Base-by-base conservation (phyloP, 2,888 invertebrate species). In the Xylota sylvarum region DNA sequence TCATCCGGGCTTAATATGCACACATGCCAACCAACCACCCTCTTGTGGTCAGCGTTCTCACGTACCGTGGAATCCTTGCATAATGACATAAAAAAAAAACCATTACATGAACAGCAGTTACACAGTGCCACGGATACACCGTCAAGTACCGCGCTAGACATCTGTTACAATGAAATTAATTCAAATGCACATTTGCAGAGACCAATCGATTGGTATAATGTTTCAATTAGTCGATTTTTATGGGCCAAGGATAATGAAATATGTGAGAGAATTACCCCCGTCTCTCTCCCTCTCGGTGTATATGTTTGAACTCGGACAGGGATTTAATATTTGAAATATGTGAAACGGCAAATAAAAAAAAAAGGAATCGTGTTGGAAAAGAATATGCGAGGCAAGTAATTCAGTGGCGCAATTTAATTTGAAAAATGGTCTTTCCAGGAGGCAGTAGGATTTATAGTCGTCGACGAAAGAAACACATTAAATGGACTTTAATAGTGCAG, bases 141-240 rank as follows among this genome's bases (percentile, higher is more conserved):
- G 76, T 48, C 40, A 76, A 60, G 55, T 56, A 56, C 55, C 67
- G 62, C 23, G 74, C 80, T 80, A 86, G 85, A 77, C 85, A 86
- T 86, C 85, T 86, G 85, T 81, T 86, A 81, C 85, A 60, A 35
- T 77, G 55, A 77, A 77, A 77, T 81, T 77, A 80, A 81, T 86
- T 81, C 76, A 62, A 77, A 86, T 86, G 81, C 85, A 86, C 85
- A 86, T 70, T 77, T 72, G 52, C 74, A 60, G 48, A 7, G 14
- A 43, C 64, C 50, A 85, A 85, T 85, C 80, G 84, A 85, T 85
- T 80, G 35, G 76, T 80, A 70, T 85, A 85, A 85, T 85, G 85
- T 85, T 85, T 85, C 85, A 85, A 85, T 80, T 85, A 85, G 80
- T 27, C 48, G 50, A 58, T 76, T 80, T 85, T 80, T 72, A 58